Conservation (phyloP, 2,113 vertebrate species). For the Todiramphus chloris region DNA sequence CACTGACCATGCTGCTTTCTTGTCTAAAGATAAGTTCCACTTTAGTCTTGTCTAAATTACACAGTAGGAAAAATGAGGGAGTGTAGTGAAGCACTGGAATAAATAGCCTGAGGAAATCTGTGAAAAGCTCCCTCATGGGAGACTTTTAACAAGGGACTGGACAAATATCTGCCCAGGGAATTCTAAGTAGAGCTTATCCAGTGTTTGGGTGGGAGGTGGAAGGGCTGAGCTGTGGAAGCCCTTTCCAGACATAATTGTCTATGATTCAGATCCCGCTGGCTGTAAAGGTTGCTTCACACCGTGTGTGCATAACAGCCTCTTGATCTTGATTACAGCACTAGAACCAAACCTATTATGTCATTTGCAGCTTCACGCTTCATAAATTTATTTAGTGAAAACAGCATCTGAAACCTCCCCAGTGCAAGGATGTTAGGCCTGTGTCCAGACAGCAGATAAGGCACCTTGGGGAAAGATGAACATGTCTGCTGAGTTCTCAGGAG, state of each 20-base stretch:
- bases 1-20: background rate
- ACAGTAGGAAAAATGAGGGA: background rate
- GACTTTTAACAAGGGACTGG: background rate
- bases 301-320: background rate
- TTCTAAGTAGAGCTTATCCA: background rate
- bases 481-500: background rate
- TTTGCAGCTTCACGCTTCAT: background rate
- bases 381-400: slow-evolving; percentile 9
- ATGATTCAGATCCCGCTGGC: slow-evolving; percentile 26
- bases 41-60: background rate
- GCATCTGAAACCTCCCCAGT: background rate
- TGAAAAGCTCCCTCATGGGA: background rate
- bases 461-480: background rate
- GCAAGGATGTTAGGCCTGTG: background rate
- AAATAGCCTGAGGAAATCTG: background rate
- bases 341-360: background rate
- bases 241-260: slow-evolving; percentile 17
- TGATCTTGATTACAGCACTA: background rate
- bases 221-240: background rate
- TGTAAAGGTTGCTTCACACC: background rate
- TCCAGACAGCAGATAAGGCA: background rate
- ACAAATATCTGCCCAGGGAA: background rate
- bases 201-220: background rate
- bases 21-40: background rate
- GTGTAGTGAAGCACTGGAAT: background rate